Evolutionary conservation across 2,888 invertebrate species (phyloP).

Genomic region (Drosophila merina): DNA sequence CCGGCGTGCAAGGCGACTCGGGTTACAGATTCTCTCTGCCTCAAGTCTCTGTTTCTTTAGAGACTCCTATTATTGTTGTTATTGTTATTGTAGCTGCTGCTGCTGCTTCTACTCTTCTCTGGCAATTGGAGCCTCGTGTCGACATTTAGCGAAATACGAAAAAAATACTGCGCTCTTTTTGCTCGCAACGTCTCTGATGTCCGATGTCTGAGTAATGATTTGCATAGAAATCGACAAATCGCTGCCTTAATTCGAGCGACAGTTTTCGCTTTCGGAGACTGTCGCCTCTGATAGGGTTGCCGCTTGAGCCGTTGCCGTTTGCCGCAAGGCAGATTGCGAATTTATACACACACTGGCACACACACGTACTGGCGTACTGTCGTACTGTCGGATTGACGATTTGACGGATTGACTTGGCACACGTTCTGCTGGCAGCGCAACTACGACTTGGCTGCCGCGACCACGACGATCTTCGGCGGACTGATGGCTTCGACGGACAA

Average conservation of each 20-base stretch:
- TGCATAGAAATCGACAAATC: constrained; percentile 77
- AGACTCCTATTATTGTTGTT: constrained; percentile 5
- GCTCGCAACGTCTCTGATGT: constrained; percentile 13
- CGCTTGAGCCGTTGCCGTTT: neutral
- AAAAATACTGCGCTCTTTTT: constrained; percentile 76
- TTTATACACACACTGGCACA: constrained; percentile 21
- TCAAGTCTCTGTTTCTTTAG: constrained; percentile 26
- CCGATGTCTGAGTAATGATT: constrained; percentile 64
- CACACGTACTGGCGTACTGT: constrained; percentile 15
- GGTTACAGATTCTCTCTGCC: constrained; percentile 44
- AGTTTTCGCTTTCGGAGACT: constrained; percentile 72
- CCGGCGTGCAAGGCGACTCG: constrained; percentile 64
- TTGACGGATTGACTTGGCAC: constrained; percentile 13
- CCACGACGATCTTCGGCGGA: constrained; percentile 7
- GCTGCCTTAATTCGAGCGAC: constrained; percentile 75
- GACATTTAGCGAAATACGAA: constrained; percentile 72
- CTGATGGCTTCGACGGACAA: constrained; percentile 62
- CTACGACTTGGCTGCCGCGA: constrained; percentile 7
- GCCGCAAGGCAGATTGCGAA: constrained; percentile 1
- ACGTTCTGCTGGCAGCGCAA: constrained; percentile 30
- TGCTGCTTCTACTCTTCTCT: constrained; percentile 15
- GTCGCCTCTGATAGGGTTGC: neutral
- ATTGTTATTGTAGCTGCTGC: neutral
- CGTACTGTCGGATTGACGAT: neutral
- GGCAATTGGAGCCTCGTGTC: constrained; percentile 61